These are phyloP conservation scores for Omphaloscelis lunosa DNA, from an alignment of 2,888 invertebrate species.

Conservation along the genomic window DNA sequence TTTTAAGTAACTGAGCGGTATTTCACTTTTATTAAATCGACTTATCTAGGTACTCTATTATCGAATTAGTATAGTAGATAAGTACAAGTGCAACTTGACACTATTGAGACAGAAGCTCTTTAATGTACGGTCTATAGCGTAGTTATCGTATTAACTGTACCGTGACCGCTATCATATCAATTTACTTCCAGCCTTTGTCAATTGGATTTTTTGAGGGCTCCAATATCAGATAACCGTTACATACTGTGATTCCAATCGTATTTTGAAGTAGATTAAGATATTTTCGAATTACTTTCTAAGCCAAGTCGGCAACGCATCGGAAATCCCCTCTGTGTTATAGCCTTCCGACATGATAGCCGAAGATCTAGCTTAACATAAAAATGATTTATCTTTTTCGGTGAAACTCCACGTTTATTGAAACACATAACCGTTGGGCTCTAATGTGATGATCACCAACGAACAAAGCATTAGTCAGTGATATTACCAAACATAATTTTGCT, in stretches of 20 bases:
- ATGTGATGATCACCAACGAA: background rate
- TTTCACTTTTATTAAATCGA: background rate
- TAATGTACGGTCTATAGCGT: background rate
- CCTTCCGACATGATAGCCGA: background rate
- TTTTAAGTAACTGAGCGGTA: background rate
- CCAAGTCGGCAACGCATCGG: background rate
- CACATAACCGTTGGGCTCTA: background rate
- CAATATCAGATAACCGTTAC: conserved; percentile 32
- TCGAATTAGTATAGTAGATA: background rate
- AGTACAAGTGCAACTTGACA: conserved; percentile 24
- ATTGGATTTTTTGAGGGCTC: conserved; percentile 27
- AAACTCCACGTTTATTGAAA: background rate
- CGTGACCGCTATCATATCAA: conserved; percentile 26
- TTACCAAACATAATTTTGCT: background rate
- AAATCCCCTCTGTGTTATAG: background rate
- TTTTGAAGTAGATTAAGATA: background rate
- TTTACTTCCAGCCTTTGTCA: conserved; percentile 29
- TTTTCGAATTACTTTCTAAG: background rate
- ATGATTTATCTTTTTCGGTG: background rate
- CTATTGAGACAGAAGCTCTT: conserved; percentile 35
- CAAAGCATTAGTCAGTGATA: background rate
- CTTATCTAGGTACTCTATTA: background rate
- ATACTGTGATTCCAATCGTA: background rate
- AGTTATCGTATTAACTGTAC: conserved; percentile 27
- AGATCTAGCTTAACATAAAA: background rate